These are phyloP conservation scores for Drosophila ohnishii DNA, from an alignment of 1,140 invertebrate genomes.

Conservation along the genomic window DNA sequence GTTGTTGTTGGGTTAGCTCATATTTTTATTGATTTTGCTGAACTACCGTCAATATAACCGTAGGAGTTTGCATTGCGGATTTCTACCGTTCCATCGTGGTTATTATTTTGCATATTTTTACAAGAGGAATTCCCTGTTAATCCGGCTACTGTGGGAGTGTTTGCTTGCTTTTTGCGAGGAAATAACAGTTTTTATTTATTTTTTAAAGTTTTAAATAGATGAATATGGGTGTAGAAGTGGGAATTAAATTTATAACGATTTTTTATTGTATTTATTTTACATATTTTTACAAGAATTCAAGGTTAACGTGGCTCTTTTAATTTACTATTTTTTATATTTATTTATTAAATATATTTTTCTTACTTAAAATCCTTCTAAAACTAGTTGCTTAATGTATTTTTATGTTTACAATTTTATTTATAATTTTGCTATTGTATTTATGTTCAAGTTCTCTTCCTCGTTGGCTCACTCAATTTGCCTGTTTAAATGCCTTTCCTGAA, in stretches of 20 bases:
- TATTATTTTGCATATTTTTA: constrained; percentile 11
- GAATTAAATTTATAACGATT: background rate
- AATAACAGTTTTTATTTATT: constrained; percentile 1
- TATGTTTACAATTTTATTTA: background rate
- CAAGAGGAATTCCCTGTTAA: constrained; percentile 6
- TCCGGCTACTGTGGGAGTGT: background rate
- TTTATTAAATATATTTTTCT: too few species aligned
- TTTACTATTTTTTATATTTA: background rate
- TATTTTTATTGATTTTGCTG: constrained; percentile 32
- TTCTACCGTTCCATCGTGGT: background rate
- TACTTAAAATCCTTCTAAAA: background rate
- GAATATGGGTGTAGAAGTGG: background rate
- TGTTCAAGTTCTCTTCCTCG: constrained; percentile 20
- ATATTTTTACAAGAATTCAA: background rate
- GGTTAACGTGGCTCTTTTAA: too few species aligned
- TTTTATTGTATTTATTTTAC: background rate
- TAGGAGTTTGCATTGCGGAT: constrained; percentile 21
- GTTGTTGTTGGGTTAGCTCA: constrained; percentile 15
- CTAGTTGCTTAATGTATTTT: background rate
- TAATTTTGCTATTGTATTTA: background rate
- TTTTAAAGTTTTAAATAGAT: background rate
- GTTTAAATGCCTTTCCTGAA: constrained; percentile 48
- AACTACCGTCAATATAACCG: constrained; percentile 49
- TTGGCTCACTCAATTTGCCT: constrained; percentile 8
- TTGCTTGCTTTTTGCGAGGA: background rate